Percentiles rank a stretch among this genome's conserved stretches.
Evolutionary conservation across 37 sponge, comb jelly and placozoan species (phyloP).

Genomic region (Diacarnus erythraeanus): DNA sequence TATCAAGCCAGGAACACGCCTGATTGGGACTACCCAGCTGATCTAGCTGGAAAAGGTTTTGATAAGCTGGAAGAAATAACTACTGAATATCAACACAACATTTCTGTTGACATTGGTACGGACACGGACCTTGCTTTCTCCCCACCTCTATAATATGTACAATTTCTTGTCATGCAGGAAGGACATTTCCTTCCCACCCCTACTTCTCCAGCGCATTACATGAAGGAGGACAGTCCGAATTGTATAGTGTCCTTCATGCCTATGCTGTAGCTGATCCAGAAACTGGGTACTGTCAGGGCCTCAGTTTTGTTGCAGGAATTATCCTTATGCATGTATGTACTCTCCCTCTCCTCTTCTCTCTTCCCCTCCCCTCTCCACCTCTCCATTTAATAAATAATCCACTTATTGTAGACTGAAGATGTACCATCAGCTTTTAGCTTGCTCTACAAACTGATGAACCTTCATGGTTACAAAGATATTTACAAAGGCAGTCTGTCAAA

Average conservation of each 20-base stretch:
- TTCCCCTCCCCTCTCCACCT: neutral
- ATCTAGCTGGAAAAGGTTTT: neutral
- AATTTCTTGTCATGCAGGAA: constrained; percentile 36
- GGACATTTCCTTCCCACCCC: constrained; percentile 88
- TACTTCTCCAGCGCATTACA: constrained; percentile 62
- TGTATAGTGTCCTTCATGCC: constrained; percentile 75
- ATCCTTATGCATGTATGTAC: constrained; percentile 87
- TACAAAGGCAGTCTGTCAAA: constrained; percentile 54
- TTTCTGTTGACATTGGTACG: constrained; percentile 69
- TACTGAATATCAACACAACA: constrained; percentile 65
- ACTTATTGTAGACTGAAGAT: constrained; percentile 41
- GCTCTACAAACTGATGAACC: constrained; percentile 55
- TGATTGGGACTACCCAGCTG: neutral
- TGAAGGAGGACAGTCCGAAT: constrained; percentile 55
- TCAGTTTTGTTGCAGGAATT: constrained; percentile 90
- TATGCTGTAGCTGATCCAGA: constrained; percentile 86
- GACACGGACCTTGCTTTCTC: too few species aligned
- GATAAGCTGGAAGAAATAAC: constrained; percentile 1
- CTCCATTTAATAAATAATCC: neutral
- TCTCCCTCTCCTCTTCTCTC: neutral
- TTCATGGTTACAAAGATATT: constrained; percentile 60
- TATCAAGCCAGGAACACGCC: neutral
- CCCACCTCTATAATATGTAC: neutral
- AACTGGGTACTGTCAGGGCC: constrained; percentile 95
- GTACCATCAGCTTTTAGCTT: constrained; percentile 62